Percentiles rank a stretch among this genome's conserved stretches.
Conservation (phyloP, 1,140 invertebrate genomes). For the Sesamia nonagrioides region DNA sequence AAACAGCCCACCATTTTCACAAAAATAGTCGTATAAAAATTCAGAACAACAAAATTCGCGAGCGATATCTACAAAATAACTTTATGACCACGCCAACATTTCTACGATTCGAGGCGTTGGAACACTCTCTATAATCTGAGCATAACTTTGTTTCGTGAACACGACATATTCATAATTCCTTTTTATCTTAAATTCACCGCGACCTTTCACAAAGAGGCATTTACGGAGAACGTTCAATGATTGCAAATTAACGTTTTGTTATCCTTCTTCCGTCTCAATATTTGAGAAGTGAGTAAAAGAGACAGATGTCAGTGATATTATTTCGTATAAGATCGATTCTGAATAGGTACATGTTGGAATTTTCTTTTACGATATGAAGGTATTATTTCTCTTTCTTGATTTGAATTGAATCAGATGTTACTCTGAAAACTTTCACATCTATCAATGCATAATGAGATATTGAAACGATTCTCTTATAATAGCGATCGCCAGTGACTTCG, state of each 20-base stretch:
- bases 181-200: not conserved
- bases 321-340: constrained; percentile 34
- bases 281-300: constrained; percentile 17
- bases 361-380: not conserved
- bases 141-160: not conserved
- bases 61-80: constrained; percentile 15
- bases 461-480: not conserved
- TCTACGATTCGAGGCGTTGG: not conserved
- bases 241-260: constrained; percentile 29
- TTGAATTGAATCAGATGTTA: not conserved
- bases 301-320: constrained; percentile 10
- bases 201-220: constrained; percentile 17
- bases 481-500: no score
- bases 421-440: not conserved
- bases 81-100: not conserved
- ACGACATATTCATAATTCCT: constrained; percentile 37
- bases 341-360: constrained; percentile 12
- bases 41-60: not conserved
- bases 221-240: constrained; percentile 13
- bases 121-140: not conserved
- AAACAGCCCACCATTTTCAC: not conserved
- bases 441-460: no score
- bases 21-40: not conserved
- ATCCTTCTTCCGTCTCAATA: constrained; percentile 4
- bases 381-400: not conserved